Conservation (phyloP, 2,797 vertebrate genomes). For the Nasua narica region DNA sequence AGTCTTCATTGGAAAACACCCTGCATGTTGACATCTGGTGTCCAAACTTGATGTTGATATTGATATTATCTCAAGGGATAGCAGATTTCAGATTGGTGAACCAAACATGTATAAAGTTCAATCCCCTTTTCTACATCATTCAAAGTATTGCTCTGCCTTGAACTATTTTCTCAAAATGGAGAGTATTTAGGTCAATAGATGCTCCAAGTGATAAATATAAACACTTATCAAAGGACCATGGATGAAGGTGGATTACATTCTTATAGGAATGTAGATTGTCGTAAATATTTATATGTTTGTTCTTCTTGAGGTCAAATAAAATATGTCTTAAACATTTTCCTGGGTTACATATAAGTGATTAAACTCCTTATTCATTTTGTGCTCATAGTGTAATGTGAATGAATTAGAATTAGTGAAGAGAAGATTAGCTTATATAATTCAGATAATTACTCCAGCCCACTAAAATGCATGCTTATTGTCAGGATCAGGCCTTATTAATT, state of each 20-base stretch:
- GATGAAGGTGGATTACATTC: neutral
- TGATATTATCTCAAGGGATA: neutral
- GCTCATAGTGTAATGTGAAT: neutral
- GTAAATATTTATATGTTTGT: neutral
- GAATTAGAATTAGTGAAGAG: neutral
- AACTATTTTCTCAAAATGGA: neutral
- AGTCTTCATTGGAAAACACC: constrained; percentile 24
- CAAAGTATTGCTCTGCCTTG: neutral
- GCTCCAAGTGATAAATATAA: neutral
- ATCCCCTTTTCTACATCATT: neutral
- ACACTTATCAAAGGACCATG: neutral
- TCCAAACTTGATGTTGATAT: neutral
- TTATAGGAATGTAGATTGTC: neutral
- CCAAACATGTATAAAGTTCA: neutral
- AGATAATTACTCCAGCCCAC: neutral
- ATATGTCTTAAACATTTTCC: neutral
- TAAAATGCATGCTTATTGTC: neutral
- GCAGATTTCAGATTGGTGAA: constrained; percentile 2
- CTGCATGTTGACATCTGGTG: neutral
- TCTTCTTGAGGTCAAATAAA: neutral
- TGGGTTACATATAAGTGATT: neutral
- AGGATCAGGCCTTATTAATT: neutral
- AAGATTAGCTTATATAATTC: neutral
- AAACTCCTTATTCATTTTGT: neutral
- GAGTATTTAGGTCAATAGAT: neutral